Evolutionary conservation across 2,797 vertebrate genomes (phyloP).

Genomic region (Hemitrygon akajei): DNA sequence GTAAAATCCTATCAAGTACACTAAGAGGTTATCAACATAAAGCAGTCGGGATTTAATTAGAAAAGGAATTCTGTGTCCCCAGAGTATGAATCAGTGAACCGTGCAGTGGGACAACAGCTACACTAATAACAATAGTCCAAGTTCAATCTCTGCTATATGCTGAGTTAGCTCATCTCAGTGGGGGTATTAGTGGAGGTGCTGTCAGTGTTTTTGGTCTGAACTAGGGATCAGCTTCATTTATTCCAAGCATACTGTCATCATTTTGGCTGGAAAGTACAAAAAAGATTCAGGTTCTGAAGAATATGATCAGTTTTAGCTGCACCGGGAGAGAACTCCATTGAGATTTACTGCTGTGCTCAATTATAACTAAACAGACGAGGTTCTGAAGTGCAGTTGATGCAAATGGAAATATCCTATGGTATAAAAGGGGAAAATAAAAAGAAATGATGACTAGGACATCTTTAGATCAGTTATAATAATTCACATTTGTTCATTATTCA

Average conservation of each 20-base stretch:
- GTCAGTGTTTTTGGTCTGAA: background rate
- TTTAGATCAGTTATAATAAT: background rate
- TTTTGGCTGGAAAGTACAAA: background rate
- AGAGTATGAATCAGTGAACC: background rate
- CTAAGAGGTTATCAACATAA: slow-evolving; percentile 17
- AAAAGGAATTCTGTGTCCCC: background rate
- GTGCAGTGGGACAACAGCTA: slow-evolving; percentile 1
- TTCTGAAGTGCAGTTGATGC: background rate
- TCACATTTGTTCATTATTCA: background rate
- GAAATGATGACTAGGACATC: background rate
- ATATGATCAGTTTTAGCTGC: background rate
- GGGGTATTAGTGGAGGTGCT: background rate
- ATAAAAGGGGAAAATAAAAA: background rate
- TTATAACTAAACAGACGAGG: background rate
- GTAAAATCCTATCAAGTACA: slow-evolving; percentile 9
- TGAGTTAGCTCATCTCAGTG: background rate
- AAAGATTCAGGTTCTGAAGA: background rate
- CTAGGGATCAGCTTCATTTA: slow-evolving; percentile 4
- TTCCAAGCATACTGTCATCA: background rate
- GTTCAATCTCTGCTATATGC: background rate
- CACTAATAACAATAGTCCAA: slow-evolving; percentile 3
- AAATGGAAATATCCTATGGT: background rate
- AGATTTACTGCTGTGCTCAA: slow-evolving; percentile 19
- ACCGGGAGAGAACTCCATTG: background rate
- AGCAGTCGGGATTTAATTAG: slow-evolving; percentile 11